Base-by-base conservation (phyloP, 2,797 vertebrate species). In the Petrocephalus schoutedeni region DNA sequence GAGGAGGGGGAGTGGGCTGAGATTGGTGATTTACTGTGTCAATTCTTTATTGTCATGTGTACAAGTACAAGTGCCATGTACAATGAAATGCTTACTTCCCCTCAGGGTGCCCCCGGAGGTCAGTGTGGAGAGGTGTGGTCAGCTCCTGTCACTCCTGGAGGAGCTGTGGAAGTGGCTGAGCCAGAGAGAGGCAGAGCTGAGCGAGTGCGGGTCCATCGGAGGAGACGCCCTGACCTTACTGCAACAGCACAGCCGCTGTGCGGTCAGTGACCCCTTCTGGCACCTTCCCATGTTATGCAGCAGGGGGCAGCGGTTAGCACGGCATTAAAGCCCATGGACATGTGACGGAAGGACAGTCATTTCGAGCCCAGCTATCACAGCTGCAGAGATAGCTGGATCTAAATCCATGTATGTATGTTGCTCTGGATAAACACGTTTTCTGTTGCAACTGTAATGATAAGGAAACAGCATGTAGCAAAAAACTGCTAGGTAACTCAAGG, bases 101-200 rank as follows among this genome's bases (percentile, higher is more conserved):
- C 49, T 85, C 91, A 97, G 96, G 90, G 95, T 94, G 86, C 94
- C 95, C 91, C 91, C 95, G 91, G 96, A 96, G 89, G 96, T 93
- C 85, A 96, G 94, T 90, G 94, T 93, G 51, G 96, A 97, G 89
- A 96, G 95, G 83, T 96, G 95, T 95, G 96, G 93, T 89, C 92
- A 93, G 77, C 91, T 97, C 83, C 91, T 97, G 87, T 91, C 87
- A 0, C 95, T 95, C 0, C 90, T 97, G 87, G 96, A 97, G 92
- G 96, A 97, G 85, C 90, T 97, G 89, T 95, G 95, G 91, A 95
- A 93, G 86, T 97, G 96, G 96, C 91, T 96, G 84, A 95, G 95
- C 1, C 32, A 89, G 3, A 96, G 96, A 92, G 95, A 96, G 53
- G 96, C 96, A 82, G 95, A 96, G 54, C 91, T 97, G 4, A 94